Conservation (phyloP, 1,140 invertebrate species). For the Pachyrhynchus sulphureomaculatus region DNA sequence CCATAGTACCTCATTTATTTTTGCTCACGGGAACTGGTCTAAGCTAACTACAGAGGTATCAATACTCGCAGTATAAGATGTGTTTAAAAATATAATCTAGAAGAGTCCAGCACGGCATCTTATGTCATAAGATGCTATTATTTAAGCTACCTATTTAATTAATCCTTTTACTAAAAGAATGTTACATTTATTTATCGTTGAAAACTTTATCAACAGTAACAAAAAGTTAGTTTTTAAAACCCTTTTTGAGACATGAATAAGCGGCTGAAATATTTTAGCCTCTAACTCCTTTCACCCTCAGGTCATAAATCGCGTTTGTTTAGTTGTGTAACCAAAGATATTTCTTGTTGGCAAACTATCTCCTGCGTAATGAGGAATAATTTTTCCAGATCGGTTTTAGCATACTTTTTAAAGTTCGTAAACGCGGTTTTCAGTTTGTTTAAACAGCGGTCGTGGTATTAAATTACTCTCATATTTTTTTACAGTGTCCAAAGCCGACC, state of each 20-base stretch:
- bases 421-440: constrained; percentile 50
- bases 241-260: not conserved
- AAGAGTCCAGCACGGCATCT: too few relatives aligned
- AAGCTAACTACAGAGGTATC: too few relatives aligned
- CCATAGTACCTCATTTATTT: too few relatives aligned
- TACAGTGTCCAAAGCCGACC: constrained; percentile 46
- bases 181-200: too few relatives aligned
- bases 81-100: too few relatives aligned
- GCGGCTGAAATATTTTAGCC: not conserved
- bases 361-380: constrained; percentile 36
- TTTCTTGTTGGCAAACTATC: constrained; percentile 38
- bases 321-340: constrained; percentile 20
- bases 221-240: too few relatives aligned
- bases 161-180: too few relatives aligned
- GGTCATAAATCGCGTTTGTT: not conserved
- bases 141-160: too few relatives aligned
- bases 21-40: too few relatives aligned
- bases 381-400: constrained; percentile 40
- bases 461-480: constrained; percentile 52
- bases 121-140: too few relatives aligned
- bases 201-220: too few relatives aligned
- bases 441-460: constrained; percentile 50
- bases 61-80: too few relatives aligned
- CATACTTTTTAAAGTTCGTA: constrained; percentile 38
- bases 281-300: not conserved